Conservation (phyloP, 2,113 vertebrate genomes). For the Microtus oregoni region DNA sequence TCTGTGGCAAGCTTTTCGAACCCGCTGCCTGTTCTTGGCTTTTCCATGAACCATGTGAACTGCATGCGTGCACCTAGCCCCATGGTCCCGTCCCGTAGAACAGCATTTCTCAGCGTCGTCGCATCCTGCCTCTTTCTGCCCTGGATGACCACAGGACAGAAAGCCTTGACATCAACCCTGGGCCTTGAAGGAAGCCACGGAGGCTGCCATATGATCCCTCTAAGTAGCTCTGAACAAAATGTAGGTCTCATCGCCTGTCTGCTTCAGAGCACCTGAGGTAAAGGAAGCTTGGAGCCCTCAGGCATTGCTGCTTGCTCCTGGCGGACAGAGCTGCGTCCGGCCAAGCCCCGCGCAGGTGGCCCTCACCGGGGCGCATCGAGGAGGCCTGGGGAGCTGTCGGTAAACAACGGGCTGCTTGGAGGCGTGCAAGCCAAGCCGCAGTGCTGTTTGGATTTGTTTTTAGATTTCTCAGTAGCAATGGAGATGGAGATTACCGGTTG, state of each 20-base stretch:
- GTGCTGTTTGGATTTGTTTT: constrained; percentile 41
- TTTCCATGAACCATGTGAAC: not conserved
- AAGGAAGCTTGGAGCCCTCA: not conserved
- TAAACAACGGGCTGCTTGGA: constrained; percentile 60
- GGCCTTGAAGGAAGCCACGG: not conserved
- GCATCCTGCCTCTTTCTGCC: constrained; percentile 14
- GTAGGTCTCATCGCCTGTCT: not conserved
- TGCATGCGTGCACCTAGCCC: constrained; percentile 43
- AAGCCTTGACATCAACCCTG: not conserved
- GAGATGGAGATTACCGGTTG: constrained; percentile 53
- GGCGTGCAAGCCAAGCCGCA: constrained; percentile 43
- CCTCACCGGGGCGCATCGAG: constrained; percentile 26
- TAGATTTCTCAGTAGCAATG: constrained; percentile 58
- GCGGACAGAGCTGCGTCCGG: not conserved
- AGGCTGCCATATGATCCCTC: not conserved
- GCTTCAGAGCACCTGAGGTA: not conserved
- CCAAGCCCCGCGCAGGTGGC: not conserved
- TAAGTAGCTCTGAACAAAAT: constrained; percentile 4
- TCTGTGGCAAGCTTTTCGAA: not conserved
- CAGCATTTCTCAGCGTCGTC: not conserved
- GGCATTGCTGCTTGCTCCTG: not conserved
- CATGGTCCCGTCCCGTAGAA: not conserved
- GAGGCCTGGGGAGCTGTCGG: not conserved
- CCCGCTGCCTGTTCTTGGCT: not conserved
- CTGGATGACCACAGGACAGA: constrained; percentile 15